Evolutionary conservation across 2,797 vertebrate genomes (phyloP), one percentile per base, ranked within the genome.

Genomic region (Pangasius sanitwongsei): DNA sequence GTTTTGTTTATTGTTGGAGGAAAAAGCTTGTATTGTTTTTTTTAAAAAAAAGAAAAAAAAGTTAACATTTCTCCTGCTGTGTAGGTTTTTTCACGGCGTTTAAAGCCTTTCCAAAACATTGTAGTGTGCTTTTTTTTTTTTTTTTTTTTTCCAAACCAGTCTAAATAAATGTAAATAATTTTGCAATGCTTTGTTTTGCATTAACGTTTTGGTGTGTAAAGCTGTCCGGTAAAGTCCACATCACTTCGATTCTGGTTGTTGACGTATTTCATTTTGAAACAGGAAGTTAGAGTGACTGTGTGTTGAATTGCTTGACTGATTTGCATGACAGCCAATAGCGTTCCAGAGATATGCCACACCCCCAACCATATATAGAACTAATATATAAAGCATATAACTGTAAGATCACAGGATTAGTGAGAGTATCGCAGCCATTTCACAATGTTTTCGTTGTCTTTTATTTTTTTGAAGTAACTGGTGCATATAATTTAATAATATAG

Each of bases 141-240:
- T 44, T 44, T 44, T 6, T 41, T 41, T 41, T 44, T 44, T 6
- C 6, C 41, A 6, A 8, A 31, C 53, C 16, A 20, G 77, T 57
- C 31, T 31, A 57, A 78, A 80, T 77, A 77, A 77, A 77, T 77
- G 74, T 53, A n/a, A 77, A 77, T 77, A 53, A 28, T 77, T 77
- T 77, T 16, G 74, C 44, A 31, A 3, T 77, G 2, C 12, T 77
- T n/a, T 50, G 13, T 16, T n/a, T 75, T 75, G 72, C 72, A 0
- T 74, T 74, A 48, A 48, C 44, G 44, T 48, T 48, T 9, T 48
- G 44, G 44, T 48, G 44, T 48, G 44, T 48, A 48, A 48, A 48
- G 44, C 44, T 1, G 44, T 48, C 7, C 44, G 8, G 44, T 48
- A 48, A 48, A 48, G 44, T 48, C 44, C 44, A 48, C 44, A 48